Conservation (phyloP, 2,797 vertebrate genomes). For the Jordanella pulchra region DNA sequence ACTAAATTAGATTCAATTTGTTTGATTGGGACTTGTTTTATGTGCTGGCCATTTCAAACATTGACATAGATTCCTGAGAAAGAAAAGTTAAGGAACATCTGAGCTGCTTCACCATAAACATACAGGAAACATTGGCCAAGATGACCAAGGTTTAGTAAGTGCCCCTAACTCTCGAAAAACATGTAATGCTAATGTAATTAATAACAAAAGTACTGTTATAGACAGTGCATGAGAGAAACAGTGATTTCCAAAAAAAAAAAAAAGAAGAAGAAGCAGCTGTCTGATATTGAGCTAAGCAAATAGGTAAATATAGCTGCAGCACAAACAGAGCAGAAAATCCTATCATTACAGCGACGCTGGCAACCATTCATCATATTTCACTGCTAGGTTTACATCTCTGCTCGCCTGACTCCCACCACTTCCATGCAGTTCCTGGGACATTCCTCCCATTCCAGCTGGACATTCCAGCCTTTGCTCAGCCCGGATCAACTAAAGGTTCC, state of each 20-base stretch:
- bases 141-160: background rate
- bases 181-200: background rate
- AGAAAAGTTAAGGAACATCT: constrained; percentile 11
- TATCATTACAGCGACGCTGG: background rate
- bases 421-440: constrained; percentile 45
- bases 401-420: constrained; percentile 29
- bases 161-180: too few species aligned
- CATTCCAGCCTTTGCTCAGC: constrained; percentile 58
- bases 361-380: constrained; percentile 17
- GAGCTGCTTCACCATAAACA: constrained; percentile 21
- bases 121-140: constrained; percentile 8
- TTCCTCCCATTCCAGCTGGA: constrained; percentile 68
- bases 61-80: background rate
- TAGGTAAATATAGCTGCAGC: constrained; percentile 1
- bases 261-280: background rate
- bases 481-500: constrained; percentile 36
- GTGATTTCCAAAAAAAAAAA: background rate
- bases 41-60: background rate
- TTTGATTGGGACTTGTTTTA: constrained; percentile 7
- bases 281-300: constrained; percentile 4
- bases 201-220: background rate
- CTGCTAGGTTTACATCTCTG: constrained; percentile 41
- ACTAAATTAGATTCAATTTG: constrained; percentile 11
- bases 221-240: background rate
- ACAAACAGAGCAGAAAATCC: constrained; percentile 26